A percentile compares a stretch with the other conserved stretches of the same genome.
Conservation (phyloP, 2,113 vertebrate genomes). For the Sinosuthora webbiana region DNA sequence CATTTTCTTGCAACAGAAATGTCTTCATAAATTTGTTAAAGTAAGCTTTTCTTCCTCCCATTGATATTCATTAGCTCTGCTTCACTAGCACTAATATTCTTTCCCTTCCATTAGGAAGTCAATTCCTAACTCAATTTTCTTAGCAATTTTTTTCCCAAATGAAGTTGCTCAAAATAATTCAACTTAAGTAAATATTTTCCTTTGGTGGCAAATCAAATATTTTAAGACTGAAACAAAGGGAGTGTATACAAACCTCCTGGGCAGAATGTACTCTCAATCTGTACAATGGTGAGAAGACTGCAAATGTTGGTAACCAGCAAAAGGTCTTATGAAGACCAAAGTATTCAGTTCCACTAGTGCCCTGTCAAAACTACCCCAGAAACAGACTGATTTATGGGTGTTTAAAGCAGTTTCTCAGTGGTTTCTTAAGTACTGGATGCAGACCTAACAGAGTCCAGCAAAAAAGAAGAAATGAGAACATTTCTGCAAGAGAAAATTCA, state of each 20-base stretch:
- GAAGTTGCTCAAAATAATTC: background rate
- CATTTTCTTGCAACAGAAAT: background rate
- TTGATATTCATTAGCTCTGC: background rate
- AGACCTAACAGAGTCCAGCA: background rate
- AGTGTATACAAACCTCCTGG: background rate
- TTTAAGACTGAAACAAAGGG: background rate
- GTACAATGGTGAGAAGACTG: background rate
- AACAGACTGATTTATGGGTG: background rate
- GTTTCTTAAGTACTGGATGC: background rate
- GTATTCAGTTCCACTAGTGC: background rate
- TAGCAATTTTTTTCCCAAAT: background rate
- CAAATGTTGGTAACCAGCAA: background rate
- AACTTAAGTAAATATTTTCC: background rate
- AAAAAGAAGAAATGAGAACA: background rate
- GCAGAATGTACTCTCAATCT: background rate
- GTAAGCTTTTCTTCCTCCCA: background rate
- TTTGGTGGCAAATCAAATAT: background rate
- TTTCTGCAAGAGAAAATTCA: background rate
- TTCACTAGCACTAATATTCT: background rate
- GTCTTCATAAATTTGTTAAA: background rate
- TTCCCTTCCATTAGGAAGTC: background rate
- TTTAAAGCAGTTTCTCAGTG: background rate
- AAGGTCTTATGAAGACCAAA: background rate
- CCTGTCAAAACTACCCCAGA: background rate
- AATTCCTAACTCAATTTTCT: background rate